These are phyloP conservation scores for Peromyscus melanophrys DNA, from an alignment of 2,797 vertebrate genomes.

Conservation along the genomic window DNA sequence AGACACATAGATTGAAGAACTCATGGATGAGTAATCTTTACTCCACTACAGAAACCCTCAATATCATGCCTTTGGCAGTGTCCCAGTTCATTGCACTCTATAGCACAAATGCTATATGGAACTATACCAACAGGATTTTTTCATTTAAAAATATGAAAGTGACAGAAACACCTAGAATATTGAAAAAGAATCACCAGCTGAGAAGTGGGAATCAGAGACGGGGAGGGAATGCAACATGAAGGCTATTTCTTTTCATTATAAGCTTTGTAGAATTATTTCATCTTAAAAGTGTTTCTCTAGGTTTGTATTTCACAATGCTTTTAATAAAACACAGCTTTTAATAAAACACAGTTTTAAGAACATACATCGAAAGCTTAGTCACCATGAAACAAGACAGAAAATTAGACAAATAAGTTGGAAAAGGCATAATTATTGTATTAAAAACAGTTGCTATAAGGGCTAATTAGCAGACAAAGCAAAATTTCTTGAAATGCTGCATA, in stretches of 20 bases:
- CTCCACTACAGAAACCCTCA: background rate
- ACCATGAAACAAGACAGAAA: conserved; percentile 26
- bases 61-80: background rate
- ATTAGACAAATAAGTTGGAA: background rate
- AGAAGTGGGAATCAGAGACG: background rate
- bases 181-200: conserved; percentile 22
- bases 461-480: background rate
- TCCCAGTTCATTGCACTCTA: background rate
- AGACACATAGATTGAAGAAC: background rate
- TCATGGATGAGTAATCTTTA: background rate
- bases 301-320: background rate
- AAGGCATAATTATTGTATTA: background rate
- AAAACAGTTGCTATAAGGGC: background rate
- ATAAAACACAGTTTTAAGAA: conserved; percentile 7
- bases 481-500: background rate
- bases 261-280: background rate
- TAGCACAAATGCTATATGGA: background rate
- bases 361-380: background rate
- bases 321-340: conserved; percentile 17
- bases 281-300: background rate
- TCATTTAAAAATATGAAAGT: background rate
- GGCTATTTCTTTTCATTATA: background rate
- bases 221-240: background rate
- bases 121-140: background rate
- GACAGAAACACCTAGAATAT: background rate